phyloP scores from a whole-genome alignment of 2,888 invertebrate species.

The Xestia sexstrigata region DNA sequence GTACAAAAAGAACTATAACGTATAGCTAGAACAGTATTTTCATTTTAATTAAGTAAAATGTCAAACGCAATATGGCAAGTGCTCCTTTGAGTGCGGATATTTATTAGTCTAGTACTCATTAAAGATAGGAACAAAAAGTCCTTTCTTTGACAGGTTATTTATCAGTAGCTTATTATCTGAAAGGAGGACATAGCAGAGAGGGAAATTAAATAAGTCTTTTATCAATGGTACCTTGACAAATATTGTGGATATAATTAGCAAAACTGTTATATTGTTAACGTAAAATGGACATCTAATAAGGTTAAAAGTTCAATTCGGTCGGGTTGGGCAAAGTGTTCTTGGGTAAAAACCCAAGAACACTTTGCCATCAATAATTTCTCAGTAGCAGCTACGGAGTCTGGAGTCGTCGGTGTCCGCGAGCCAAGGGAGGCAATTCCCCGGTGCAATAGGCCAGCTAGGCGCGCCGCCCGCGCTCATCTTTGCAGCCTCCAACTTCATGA shows the following conservation, averaged over 20 bases:
- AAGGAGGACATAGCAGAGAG: neutral
- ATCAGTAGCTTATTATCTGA: slow-evolving; percentile 22
- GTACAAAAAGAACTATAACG: neutral
- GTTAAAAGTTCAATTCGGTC: too few species aligned
- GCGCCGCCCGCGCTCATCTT: too few species aligned
- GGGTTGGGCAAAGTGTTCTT: too few species aligned
- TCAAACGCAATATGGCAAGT: slow-evolving; percentile 17
- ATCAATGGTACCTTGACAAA: neutral
- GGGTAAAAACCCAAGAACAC: too few species aligned
- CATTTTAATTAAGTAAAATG: slow-evolving; percentile 16
- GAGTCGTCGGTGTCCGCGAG: too few species aligned
- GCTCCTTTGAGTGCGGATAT: slow-evolving; percentile 23
- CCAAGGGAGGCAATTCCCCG: too few species aligned
- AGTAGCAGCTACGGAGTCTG: too few species aligned
- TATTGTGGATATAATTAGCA: neutral
- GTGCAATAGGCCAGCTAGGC: too few species aligned
- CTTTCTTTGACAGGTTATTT: slow-evolving; percentile 11
- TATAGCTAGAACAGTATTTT: neutral
- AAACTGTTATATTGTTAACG: too few species aligned
- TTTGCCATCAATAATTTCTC: too few species aligned
- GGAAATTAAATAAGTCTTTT: neutral
- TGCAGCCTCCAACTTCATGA: too few species aligned
- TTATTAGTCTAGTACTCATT: slow-evolving; percentile 21
- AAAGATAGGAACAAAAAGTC: slow-evolving; percentile 4
- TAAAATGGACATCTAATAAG: too few species aligned